Base-by-base conservation (phyloP, 1,140 invertebrate species). In the Pentalonia nigronervosa region DNA sequence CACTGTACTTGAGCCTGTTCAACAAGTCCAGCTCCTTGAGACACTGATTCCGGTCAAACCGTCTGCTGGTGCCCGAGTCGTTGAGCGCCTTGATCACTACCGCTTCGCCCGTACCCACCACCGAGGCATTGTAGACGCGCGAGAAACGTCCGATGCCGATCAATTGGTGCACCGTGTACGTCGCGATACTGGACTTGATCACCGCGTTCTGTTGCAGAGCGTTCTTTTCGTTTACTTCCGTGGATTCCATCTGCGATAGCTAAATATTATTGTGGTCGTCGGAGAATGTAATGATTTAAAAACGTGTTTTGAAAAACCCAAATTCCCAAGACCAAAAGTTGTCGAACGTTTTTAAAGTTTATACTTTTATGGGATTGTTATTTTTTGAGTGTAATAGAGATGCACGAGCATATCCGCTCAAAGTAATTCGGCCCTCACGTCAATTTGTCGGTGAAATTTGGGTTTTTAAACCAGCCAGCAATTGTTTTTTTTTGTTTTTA, bases 131-230 rank as follows among this genome's bases (percentile, higher is more conserved):
- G 41, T 67, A 91, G 25, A 91, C 90, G 9, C 50, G 25, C 0
- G 90, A 91, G 14, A 91, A 91, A 76, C 60, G 41, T 21, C 90
- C 90, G 11, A 23, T 45, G 23, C 90, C 90, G 14, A 91, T 76
- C 14, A 91, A n/a, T 23, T 91, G 11, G 7, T 76, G 56, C 76
- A 91, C 36, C 21, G 9, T 14, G 60, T 91, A 91, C 41, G n/a
- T 30, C 1, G 34, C 6, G 7, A 17, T 23, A 17, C 2, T 8
- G 7, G 90, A 87, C 6, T 30, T 11, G 23, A 87, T 20, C 21
- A 48, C 21, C 47, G 45, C 34, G 11, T n/a, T n/a, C 23, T 48
- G 2, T 7, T 30, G 23, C 45, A 86, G 14, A 48, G 20, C 45
- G 30, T 87, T 11, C 30, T 48, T 20, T 47, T 48, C 30, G 30